Percentiles rank a stretch among this genome's conserved stretches.
These are phyloP conservation scores for Ceratotherium simum DNA, from an alignment of 2,113 vertebrate species.

Conservation along the genomic window DNA sequence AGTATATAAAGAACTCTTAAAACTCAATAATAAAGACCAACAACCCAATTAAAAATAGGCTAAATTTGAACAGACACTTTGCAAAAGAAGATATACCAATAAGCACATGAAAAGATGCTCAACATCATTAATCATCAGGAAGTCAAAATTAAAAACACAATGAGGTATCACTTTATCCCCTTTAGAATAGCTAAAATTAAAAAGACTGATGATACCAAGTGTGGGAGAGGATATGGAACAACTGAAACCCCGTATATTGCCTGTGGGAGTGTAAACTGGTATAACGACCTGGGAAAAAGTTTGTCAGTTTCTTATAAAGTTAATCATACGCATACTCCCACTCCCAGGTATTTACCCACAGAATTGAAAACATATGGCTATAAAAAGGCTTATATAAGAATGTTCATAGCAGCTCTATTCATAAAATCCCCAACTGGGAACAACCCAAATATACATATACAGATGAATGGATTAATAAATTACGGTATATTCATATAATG, in stretches of 20 bases:
- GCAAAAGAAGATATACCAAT: neutral
- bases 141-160: neutral
- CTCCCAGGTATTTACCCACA: neutral
- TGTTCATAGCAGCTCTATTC: neutral
- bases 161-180: neutral
- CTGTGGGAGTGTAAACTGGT: neutral
- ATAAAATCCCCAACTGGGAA: neutral
- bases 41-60: neutral
- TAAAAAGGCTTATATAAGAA: neutral
- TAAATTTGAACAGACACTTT: neutral
- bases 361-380: constrained; percentile 9
- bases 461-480: neutral
- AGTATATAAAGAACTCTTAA: neutral
- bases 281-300: neutral
- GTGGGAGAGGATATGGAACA: neutral
- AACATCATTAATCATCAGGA: neutral
- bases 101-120: neutral
- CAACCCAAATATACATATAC: neutral
- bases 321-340: neutral
- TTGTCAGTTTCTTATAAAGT: neutral
- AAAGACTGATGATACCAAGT: neutral
- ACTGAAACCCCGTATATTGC: neutral
- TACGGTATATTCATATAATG: neutral
- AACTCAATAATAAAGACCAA: neutral
- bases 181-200: neutral